phyloP scores from a whole-genome alignment of 2,888 invertebrate species.

The Metacarcinus magister region DNA sequence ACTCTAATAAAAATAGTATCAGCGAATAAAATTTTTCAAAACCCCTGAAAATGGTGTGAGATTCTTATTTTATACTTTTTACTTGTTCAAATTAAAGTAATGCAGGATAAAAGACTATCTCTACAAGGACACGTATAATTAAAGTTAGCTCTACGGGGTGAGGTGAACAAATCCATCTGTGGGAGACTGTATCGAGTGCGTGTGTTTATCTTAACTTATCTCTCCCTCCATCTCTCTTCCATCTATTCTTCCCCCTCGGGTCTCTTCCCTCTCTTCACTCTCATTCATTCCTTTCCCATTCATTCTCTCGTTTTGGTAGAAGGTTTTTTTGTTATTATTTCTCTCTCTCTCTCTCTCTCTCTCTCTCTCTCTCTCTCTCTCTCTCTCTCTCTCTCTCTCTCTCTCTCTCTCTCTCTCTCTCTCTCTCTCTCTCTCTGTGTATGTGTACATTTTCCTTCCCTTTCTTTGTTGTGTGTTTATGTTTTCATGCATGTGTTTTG shows the following conservation, averaged over 20 bases:
- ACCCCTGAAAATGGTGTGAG: too few species aligned
- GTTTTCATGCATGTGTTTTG: neutral
- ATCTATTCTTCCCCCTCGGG: neutral
- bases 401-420: neutral
- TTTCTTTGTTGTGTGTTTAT: neutral
- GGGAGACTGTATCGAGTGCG: neutral
- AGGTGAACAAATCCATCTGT: neutral
- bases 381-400: neutral
- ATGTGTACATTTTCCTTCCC: neutral
- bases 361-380: neutral
- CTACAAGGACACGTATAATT: neutral
- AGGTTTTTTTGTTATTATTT: neutral
- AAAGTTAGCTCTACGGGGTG: neutral
- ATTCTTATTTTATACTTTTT: too few species aligned
- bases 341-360: neutral
- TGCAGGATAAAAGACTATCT: neutral
- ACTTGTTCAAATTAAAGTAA: too few species aligned
- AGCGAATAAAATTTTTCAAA: too few species aligned
- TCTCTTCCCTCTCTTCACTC: neutral
- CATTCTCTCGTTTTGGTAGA: neutral
- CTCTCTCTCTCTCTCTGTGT: neutral
- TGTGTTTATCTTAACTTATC: neutral
- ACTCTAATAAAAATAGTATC: too few species aligned
- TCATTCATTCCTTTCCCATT: neutral
- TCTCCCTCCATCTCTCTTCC: neutral